phyloP scores from a whole-genome alignment of 2,113 vertebrate genomes.

The Zingel zingel region DNA sequence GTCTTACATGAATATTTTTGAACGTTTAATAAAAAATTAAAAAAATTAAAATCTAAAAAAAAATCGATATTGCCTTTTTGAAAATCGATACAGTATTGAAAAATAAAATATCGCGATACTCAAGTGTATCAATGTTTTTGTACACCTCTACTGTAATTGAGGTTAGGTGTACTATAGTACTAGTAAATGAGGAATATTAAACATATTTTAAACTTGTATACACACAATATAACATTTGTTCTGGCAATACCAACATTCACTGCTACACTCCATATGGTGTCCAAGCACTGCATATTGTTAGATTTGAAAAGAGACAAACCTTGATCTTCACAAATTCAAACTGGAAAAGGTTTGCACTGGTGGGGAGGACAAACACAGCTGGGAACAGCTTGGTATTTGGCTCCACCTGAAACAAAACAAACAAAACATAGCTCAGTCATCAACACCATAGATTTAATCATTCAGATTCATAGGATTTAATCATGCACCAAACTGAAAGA shows the following conservation, averaged over 20 bases:
- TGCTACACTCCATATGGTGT: not conserved
- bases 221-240: not conserved
- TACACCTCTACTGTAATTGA: not conserved
- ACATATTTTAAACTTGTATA: not conserved
- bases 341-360: conserved; percentile 93
- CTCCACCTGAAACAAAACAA: conserved; percentile 88
- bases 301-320: conserved; percentile 82
- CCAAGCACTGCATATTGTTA: not conserved
- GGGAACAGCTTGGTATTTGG: conserved; percentile 96
- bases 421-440: conserved; percentile 4
- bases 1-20: no score
- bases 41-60: no score
- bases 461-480: not conserved
- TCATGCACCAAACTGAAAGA: not conserved
- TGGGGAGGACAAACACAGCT: conserved; percentile 92
- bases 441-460: not conserved
- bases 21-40: no score
- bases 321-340: conserved; percentile 96
- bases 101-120: no score
- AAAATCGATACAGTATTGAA: no score
- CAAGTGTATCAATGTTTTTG: no score
- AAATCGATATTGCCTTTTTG: no score
- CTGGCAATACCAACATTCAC: not conserved
- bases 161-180: not conserved
- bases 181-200: not conserved